These are phyloP conservation scores for Telmatherina bonti DNA, from an alignment of 2,797 vertebrate species.

Conservation along the genomic window DNA sequence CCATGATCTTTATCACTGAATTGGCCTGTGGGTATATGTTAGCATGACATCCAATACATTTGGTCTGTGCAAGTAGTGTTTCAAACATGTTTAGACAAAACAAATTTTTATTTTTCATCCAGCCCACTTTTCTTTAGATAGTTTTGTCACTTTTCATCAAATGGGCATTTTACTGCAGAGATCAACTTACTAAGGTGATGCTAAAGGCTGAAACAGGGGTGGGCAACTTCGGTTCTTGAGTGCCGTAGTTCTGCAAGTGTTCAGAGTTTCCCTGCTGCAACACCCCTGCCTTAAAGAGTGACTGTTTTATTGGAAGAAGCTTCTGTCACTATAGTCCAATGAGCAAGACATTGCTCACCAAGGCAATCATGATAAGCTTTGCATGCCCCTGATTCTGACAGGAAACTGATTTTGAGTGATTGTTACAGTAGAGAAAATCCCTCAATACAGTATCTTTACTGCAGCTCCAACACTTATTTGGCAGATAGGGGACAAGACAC, in stretches of 20 bases:
- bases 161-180: conserved; percentile 39
- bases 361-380: conserved; percentile 71
- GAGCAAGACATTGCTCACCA: conserved; percentile 61
- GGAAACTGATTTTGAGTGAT: conserved; percentile 71
- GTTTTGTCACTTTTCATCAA: conserved; percentile 27
- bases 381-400: conserved; percentile 66
- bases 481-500: conserved; percentile 38
- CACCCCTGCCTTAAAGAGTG: conserved; percentile 46
- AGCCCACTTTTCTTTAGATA: conserved; percentile 40
- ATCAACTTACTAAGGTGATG: conserved; percentile 54
- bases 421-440: conserved; percentile 66
- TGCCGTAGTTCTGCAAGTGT: too few relatives aligned
- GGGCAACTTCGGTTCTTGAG: too few relatives aligned
- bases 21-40: conserved; percentile 13
- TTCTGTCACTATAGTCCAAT: conserved; percentile 49
- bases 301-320: conserved; percentile 56
- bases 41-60: conserved; percentile 25
- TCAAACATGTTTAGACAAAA: conserved; percentile 31
- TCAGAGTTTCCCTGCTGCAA: too few relatives aligned
- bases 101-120: conserved; percentile 34
- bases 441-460: conserved; percentile 50
- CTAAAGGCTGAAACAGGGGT: too few relatives aligned
- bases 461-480: conserved; percentile 48
- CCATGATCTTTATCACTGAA: conserved; percentile 34
- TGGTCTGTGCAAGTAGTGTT: neutral